Base-by-base conservation (phyloP, 2,888 invertebrate species). In the Tipula unca region DNA sequence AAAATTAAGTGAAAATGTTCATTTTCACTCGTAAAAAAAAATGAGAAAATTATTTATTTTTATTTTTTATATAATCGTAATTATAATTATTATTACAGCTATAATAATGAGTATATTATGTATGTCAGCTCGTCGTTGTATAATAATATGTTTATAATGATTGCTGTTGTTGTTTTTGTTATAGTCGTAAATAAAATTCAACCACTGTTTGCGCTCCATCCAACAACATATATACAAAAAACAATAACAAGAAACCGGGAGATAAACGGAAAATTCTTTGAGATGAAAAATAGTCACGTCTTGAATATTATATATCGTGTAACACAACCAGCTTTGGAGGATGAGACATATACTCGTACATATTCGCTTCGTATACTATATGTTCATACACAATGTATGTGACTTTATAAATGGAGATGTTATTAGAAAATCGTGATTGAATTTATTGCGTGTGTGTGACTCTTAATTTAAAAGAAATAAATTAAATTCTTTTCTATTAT, bases 1-100 rank as follows among this genome's bases (percentile, higher is more conserved):
- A 69, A 69, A 69, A 69, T 69, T 69, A 69, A 69, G 69, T 69
- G 69, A 69, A 69, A 69, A 69, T 69, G 69, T 69, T 69, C 69
- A 69, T 69, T 69, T 69, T 25, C 10, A 25, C 69, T 69, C 69
- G 69, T 69, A 69, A 69, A 69, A 69, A 48, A 69, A 25, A 8
- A 1, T 69, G n/a, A n/a, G 10, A 69, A 69, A 69, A 69, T 69
- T 4, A 48, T 48, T n/a, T 39, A 13, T 48, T 48, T 48, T 48
- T 25, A 69, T 69, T 69, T n/a, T n/a, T 25, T 25, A 10, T 25
- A 69, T 69, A 69, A 69, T 69, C 69, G 69, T 69, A 69, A 69
- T 69, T 69, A 69, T 69, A 69, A 69, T 69, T 69, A 69, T 69
- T 69, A 48, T n/a, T 17, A 69, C 69, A 69, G 20, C 54, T 10